phyloP scores from a whole-genome alignment of 2,113 vertebrate species.

The Neolamprologus caudopunctatus region DNA sequence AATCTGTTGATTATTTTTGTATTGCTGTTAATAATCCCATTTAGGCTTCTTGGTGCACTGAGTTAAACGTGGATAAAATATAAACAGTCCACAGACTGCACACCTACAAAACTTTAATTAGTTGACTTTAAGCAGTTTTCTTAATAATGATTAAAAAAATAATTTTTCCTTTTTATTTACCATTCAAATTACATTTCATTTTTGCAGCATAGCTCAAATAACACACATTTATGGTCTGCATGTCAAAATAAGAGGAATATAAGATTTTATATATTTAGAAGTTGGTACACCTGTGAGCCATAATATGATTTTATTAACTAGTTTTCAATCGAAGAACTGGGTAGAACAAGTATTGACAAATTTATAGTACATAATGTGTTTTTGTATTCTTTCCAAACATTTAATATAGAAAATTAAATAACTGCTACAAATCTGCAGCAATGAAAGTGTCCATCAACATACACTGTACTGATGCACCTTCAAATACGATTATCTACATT shows the following conservation, averaged over 20 bases:
- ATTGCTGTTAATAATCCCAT: neutral
- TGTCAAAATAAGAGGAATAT: neutral
- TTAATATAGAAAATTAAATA: neutral
- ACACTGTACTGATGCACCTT: neutral
- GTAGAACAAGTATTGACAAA: neutral
- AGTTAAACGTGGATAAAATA: neutral
- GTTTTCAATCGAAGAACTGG: neutral
- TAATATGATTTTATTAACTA: neutral
- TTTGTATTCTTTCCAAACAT: neutral
- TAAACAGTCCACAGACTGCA: neutral
- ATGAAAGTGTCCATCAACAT: rapidly evolving
- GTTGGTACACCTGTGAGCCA: neutral
- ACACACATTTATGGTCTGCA: neutral
- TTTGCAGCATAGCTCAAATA: neutral
- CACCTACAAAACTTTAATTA: neutral
- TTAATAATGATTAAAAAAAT: rapidly evolving
- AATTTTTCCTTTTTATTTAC: neutral
- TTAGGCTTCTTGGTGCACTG: neutral
- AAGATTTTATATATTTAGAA: neutral
- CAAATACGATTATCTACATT: neutral
- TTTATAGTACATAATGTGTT: neutral
- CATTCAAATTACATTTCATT: neutral
- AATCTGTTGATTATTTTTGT: neutral
- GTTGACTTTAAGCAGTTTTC: neutral
- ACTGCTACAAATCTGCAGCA: neutral